Conservation (phyloP, 2,797 vertebrate genomes). For the Scolopax rusticola region DNA sequence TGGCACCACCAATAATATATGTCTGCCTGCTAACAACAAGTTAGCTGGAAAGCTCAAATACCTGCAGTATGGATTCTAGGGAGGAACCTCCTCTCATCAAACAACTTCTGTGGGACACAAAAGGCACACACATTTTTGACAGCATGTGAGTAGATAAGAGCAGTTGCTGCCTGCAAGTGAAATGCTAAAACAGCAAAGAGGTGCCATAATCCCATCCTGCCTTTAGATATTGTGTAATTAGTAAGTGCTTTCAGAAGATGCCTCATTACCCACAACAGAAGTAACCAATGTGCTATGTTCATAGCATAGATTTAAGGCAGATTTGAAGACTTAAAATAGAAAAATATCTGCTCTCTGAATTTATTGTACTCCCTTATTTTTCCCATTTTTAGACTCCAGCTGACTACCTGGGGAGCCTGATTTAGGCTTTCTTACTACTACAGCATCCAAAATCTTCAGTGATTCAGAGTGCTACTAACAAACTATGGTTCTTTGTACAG, state of each 20-base stretch:
- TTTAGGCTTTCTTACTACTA: constrained; percentile 28
- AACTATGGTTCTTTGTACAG: neutral
- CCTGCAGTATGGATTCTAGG: neutral
- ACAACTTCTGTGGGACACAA: neutral
- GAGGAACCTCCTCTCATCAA: neutral
- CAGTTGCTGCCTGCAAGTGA: neutral
- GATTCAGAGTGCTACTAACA: neutral
- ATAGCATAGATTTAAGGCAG: neutral
- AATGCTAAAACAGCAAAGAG: neutral
- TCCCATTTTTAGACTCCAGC: neutral
- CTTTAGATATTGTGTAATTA: neutral
- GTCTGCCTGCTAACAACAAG: neutral
- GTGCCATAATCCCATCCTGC: neutral
- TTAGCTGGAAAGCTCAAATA: neutral
- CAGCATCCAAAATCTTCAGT: neutral
- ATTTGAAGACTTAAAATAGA: neutral
- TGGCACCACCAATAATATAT: neutral
- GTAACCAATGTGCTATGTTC: neutral
- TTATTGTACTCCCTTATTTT: neutral
- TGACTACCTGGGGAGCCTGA: neutral
- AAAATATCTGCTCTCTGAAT: neutral
- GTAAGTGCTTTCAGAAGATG: neutral
- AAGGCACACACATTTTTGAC: neutral
- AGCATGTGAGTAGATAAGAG: neutral
- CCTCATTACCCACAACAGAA: neutral